A percentile compares a stretch with the other conserved stretches of the same genome.
phyloP scores from a whole-genome alignment of 2,113 vertebrate genomes.

The Xenus cinereus region DNA sequence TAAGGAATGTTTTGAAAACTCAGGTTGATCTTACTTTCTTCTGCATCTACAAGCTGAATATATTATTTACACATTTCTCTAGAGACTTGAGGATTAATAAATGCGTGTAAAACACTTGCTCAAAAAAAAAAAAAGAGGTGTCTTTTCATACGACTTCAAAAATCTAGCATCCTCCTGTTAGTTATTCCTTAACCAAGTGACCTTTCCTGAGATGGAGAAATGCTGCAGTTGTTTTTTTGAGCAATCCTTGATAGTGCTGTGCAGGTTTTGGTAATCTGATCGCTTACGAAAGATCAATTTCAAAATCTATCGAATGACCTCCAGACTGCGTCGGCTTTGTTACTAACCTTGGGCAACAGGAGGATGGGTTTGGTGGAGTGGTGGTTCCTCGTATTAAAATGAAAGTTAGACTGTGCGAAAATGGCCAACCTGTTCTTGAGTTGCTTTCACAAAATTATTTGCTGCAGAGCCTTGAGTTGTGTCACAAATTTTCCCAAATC shows the following conservation, averaged over 20 bases:
- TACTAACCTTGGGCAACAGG: background rate
- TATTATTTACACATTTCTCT: background rate
- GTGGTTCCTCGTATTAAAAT: background rate
- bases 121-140: background rate
- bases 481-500: background rate
- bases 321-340: background rate
- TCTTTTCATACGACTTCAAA: background rate
- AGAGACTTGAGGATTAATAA: background rate
- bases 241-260: background rate
- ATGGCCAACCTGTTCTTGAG: background rate
- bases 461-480: background rate
- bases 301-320: background rate
- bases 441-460: background rate
- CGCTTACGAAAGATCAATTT: background rate
- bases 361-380: background rate
- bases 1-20: background rate
- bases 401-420: background rate
- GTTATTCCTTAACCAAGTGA: background rate
- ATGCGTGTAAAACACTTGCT: background rate
- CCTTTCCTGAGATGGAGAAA: background rate
- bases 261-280: background rate
- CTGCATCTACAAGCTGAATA: accelerated
- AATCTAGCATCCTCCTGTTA: background rate
- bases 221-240: background rate
- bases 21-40: background rate